Base-by-base conservation (phyloP, 1,140 invertebrate species). In the Muscidifurax raptorellus region DNA sequence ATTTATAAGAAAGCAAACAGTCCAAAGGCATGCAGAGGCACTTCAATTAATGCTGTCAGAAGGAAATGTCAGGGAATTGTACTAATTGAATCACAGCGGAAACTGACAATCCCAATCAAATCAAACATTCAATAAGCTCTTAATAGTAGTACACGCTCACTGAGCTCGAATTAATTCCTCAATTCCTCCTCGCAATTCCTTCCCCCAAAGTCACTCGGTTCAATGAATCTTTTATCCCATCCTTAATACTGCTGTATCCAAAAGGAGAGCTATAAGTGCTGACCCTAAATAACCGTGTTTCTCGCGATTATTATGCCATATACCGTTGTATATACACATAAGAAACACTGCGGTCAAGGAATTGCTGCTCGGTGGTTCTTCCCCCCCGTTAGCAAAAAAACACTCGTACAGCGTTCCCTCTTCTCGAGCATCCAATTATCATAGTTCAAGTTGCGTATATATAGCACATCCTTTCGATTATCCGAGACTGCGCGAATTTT, bases 381-480 rank as follows among this genome's bases (percentile, higher is more conserved):
- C 27, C 6, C 66, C 18, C 25, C 66, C 52, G n/a, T 59, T 59
- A 30, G 27, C 66, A 12, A 69, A 9, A 59, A n/a, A 69, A 64
- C 59, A 18, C 59, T 22, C 52, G 1, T 59, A 15, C 52, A 10
- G 32, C 9, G 9, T 10, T 9, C 7, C 5, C 36, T 40, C 72
- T 75, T 40, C 72, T 75, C 36, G 12, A 75, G 72, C 15, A 27
- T n/a, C 44, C 74, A 52, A 76, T 76, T 76, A 76, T 52, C 44
- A 52, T 76, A 18, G 36, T 52, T 18, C 52, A 59, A 59, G 32
- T 52, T 6, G 7, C 36, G 22, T 28, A 30, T 69, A 67, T 13
- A 18, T 27, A 67, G 22, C 66, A 69, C 27, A n/a, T 59, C 72
- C 71, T 22, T 76, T n/a, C 74, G 18, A 27, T 74, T 40, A 74